Base-by-base conservation (phyloP, 2,888 invertebrate species). In the Galerucella nymphaeae region DNA sequence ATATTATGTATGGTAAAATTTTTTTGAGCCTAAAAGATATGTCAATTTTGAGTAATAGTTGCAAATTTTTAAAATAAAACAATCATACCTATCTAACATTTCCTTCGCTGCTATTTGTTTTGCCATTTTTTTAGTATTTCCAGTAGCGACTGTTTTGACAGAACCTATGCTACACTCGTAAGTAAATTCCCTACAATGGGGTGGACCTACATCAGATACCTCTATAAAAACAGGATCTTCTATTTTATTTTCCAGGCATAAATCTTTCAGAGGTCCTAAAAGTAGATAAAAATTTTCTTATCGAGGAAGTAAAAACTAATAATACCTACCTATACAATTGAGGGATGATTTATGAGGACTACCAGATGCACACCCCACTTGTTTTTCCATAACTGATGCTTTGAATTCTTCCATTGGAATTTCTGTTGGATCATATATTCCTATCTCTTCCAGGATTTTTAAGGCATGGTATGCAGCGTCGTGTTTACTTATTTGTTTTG, bases 151-250 rank as follows among this genome's bases (percentile, higher is more conserved):
- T 70, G 91, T 90, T 78, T 80, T 82, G 82, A 91, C 89, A 57
- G 86, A 86, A 30, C 89, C 89, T 20, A 92, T 87, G 73, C 82
- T 79, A 80, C 90, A 91, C 74, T 88, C 86, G 76, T 90, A 84
- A 0, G 91, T 91, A 84, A 93, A 93, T 77, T 89, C 87, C 78
- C 90, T 89, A 70, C 88, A 87, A 86, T 93, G 93, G 53, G 93
- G 89, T 18, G 92, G 92, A 58, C 93, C 93, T 77, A 91, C 88
- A 84, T 91, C 92, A 16, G 89, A 88, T 74, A 90, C 88, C 82
- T 89, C 87, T 70, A 84, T 81, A 85, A 90, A 92, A 58, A 84
- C 82, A 3, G 90, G 90, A 14, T 82, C 83, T 18, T 89, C 87
- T 66, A 93, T 86, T 75, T 88, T 88, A 71, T 86, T 82, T 57